Percentiles rank a stretch among this genome's conserved stretches.
These are phyloP conservation scores for Cataglyphis albicans DNA, from an alignment of 2,888 invertebrate species.

Conservation along the genomic window DNA sequence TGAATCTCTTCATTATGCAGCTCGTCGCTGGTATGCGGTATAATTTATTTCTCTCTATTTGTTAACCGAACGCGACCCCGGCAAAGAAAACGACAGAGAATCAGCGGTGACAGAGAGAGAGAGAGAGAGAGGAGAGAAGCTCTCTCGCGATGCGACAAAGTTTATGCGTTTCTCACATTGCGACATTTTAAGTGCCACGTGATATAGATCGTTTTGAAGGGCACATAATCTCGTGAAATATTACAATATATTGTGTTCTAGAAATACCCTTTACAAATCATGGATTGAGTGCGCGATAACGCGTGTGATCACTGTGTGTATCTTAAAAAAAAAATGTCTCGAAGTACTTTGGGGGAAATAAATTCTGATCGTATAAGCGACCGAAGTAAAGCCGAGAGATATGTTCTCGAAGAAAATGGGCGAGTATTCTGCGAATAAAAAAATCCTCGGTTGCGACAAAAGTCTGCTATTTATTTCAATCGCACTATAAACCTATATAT, in stretches of 20 bases:
- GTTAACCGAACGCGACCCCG: constrained; percentile 30
- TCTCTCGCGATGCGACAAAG: not conserved
- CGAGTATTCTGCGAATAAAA: not conserved
- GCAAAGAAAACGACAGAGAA: constrained; percentile 8
- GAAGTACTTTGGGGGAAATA: not conserved
- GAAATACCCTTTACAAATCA: not conserved
- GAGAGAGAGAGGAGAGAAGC: no score
- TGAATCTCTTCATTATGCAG: constrained; percentile 51
- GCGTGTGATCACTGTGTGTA: no score
- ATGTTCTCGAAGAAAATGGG: not conserved
- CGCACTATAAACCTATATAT: constrained; percentile 32
- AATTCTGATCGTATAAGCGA: not conserved
- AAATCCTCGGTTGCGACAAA: constrained; percentile 13
- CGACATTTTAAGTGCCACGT: not conserved
- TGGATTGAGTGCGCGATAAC: not conserved
- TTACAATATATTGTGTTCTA: not conserved
- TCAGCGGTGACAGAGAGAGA: not conserved
- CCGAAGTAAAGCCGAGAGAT: not conserved
- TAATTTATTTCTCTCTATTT: constrained; percentile 56
- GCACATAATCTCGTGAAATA: constrained; percentile 26
- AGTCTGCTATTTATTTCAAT: constrained; percentile 26
- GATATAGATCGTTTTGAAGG: constrained; percentile 13
- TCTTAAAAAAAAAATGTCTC: not conserved
- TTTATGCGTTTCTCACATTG: constrained; percentile 15
- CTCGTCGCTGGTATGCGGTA: constrained; percentile 18